Evolutionary conservation across 2,888 invertebrate genomes (phyloP).

Genomic region (Dichetophora obliterata): DNA sequence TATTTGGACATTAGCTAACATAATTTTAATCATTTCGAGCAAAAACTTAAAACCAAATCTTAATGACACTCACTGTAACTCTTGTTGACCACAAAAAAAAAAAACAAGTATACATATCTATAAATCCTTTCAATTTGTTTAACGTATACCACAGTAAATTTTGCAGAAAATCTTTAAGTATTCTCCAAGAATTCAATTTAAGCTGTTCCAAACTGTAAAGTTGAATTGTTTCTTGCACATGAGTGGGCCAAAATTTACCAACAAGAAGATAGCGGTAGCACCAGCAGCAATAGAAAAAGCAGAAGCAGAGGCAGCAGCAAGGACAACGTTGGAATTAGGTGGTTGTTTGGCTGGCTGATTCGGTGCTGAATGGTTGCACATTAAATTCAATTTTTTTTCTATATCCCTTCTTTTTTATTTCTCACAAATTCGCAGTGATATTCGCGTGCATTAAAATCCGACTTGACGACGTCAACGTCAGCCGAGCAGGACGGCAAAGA

Average conservation of each 20-base stretch:
- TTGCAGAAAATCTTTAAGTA: no score
- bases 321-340: constrained; percentile 6
- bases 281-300: constrained; percentile 2
- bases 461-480: constrained; percentile 51
- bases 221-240: constrained; percentile 40
- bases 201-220: constrained; percentile 25
- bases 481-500: constrained; percentile 12
- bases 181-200: no score
- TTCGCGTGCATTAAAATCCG: constrained; percentile 43
- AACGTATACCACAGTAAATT: no score
- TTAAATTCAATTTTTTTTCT: constrained; percentile 37
- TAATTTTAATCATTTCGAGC: no score
- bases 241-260: constrained; percentile 41
- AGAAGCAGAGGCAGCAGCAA: constrained; percentile 4
- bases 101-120: no score
- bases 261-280: no score
- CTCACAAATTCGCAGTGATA: constrained; percentile 32
- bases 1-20: no score
- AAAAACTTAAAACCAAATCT: no score
- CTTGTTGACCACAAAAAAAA: no score
- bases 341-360: constrained; percentile 32
- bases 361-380: constrained; percentile 34
- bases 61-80: no score
- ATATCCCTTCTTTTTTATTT: constrained; percentile 6
- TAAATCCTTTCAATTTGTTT: no score